Base-by-base conservation (phyloP, 1,140 invertebrate genomes). In the Thaumetopoea pityocampa region DNA sequence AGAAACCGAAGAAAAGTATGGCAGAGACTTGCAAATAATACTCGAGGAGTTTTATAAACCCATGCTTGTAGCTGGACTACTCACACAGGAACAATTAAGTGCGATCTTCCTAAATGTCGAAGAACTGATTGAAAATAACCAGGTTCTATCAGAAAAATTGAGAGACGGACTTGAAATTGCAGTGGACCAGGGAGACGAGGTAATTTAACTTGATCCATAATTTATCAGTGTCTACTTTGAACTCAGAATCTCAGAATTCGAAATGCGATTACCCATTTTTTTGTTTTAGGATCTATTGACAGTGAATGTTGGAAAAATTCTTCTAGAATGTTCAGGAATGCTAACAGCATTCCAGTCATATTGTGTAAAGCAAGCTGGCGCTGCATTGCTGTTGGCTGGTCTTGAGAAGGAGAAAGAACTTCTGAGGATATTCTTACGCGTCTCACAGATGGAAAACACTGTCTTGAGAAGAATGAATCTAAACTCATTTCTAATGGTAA, bases 381-480 rank as follows among this genome's bases (percentile, higher is more conserved):
- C 96, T n/a, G 94, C 95, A 35, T 80, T 96, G 27, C 85, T 98
- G 3, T 79, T 99, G 42, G 93, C 96, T 34, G 95, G 95, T 73
- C 86, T 98, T 12, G 96, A 98, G 74, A 97, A 97, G 82, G 96
- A 99, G 60, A 97, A 97, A 73, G 96, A 98, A 78, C 88, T 99
- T 14, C 85, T 98, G 15, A 88, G 96, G 66, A 97, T 98, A 78
- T 99, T 98, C 73, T 86, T 99, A 5, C 91, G 94, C 70, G 97
- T 97, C 8, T 98, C 96, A 0, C 97, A 98, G 85, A 97, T 97
- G 93, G 96, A 99, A 74, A 98, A 98, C 68, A 90, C 93, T 0
- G 92, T 97, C 18, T 85, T 98, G 42, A 88, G 96, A 52, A 88
- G 96, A 54, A 98, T 98, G 96, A 98, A 98, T 79, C 89, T 99